Base-by-base conservation (phyloP, 2,888 invertebrate species). In the Gibbula magus region DNA sequence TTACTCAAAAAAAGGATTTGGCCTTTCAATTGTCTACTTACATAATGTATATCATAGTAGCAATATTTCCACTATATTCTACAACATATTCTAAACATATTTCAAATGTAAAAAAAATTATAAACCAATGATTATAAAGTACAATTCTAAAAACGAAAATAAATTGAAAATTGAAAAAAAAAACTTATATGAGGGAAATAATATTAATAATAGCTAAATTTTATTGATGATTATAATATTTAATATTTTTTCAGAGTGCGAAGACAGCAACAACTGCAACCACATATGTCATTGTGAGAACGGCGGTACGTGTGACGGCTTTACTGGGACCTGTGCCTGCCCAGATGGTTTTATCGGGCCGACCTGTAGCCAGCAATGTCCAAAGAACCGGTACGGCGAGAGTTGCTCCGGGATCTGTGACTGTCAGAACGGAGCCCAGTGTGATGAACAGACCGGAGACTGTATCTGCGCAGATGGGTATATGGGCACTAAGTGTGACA, bases 381-480 rank as follows among this genome's bases (percentile, higher is more conserved):
- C 91, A 1, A 82, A 85, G 4, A 89, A 91, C 39, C 82, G 86
- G 16, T 92, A 86, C 79, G 92, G 92, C 1, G 82, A 85, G 16
- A 88, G 91, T 83, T 93, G 93, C 80, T 81, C 88, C 0, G 84
- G 87, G 74, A 56, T 85, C 8, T 93, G 93, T 82, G 81, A 84
- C 25, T 92, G 92, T 81, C 83, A 85, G 67, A 89, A 90, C 77
- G 90, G 90, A 0, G 92, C 89, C 2, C 81, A 83, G 2, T 93
- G 93, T 85, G 88, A 92, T 70, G 88, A 87, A 73, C 77, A 85
- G 13, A 96, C 96, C 79, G 99, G 99, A 4, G 94, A 94, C 86
- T 99, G 99, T 93, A 89, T 91, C 74, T 94, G 94, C 86, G 91
- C 89, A n/a, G 91, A 93, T 2, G 94, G 94, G 0, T 94, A 89